Percentiles rank a stretch among this genome's conserved stretches.
phyloP scores from a whole-genome alignment of 2,888 invertebrate genomes.

The Ophion costatus region DNA sequence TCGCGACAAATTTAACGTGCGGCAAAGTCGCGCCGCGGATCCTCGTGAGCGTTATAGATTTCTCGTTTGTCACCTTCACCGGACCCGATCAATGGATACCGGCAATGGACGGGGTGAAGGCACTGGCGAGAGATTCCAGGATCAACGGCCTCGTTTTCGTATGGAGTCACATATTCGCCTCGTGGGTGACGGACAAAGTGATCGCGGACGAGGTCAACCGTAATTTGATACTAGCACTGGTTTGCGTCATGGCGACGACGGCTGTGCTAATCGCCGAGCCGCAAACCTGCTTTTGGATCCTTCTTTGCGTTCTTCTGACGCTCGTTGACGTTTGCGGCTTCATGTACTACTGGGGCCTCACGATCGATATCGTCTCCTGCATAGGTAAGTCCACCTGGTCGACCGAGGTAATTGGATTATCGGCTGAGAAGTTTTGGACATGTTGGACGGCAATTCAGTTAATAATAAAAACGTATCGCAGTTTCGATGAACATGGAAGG shows the following conservation, averaged over 20 bases:
- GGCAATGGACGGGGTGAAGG: slow-evolving; percentile 88
- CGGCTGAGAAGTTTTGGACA: neutral
- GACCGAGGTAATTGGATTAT: neutral
- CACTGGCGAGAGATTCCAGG: slow-evolving; percentile 85
- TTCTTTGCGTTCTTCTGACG: slow-evolving; percentile 90
- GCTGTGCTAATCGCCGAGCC: slow-evolving; percentile 90
- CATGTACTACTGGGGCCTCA: slow-evolving; percentile 92
- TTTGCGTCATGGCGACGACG: slow-evolving; percentile 93
- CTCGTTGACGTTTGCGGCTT: slow-evolving; percentile 90
- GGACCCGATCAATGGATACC: slow-evolving; percentile 89
- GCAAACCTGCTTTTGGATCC: slow-evolving; percentile 91
- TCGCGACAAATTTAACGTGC: slow-evolving; percentile 86
- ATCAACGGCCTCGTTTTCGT: slow-evolving; percentile 88
- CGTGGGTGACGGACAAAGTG: slow-evolving; percentile 92
- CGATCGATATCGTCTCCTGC: slow-evolving; percentile 92
- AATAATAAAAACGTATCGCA: no score
- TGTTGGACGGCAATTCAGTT: no score
- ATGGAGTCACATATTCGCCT: slow-evolving; percentile 90
- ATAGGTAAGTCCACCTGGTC: slow-evolving; percentile 85
- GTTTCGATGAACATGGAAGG: no score
- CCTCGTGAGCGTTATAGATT: slow-evolving; percentile 86
- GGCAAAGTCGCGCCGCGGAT: slow-evolving; percentile 86
- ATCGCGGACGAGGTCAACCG: slow-evolving; percentile 90
- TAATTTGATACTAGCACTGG: slow-evolving; percentile 90
- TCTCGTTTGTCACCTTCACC: slow-evolving; percentile 86